Base-by-base conservation (phyloP, 1,140 invertebrate genomes). In the Drosophila setifemur region DNA sequence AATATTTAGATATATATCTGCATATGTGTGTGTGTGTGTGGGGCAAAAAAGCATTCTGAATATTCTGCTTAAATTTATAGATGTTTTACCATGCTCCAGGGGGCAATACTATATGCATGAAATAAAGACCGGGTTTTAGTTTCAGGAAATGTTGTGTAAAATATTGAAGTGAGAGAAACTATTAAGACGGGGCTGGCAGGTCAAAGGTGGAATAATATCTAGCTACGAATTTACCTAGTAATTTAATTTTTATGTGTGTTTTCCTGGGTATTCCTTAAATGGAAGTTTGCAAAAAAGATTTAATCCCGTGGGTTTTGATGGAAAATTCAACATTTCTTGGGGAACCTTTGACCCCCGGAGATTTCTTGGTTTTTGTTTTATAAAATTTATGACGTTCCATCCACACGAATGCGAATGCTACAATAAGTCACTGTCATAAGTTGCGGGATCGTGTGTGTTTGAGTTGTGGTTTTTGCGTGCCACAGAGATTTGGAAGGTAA, bases 341-440 rank as follows among this genome's bases (percentile, higher is more conserved):
- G 11, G 3, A 60, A 35, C 7, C 16, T 21, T 16, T 21, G n/a
- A 18, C 50, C 18, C n/a, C n/a, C 8, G 9, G 21, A 42, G 66
- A 43, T 26, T 43, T 43, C 18, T 11, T 25, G 23, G 48, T 29
- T 64, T 42, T 40, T 31, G 50, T 47, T 72, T 71, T 54, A 48
- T 63, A 26, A 42, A 72, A 72, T 72, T 72, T 72, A 72, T 72
- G 69, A 72, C 68, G 49, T 48, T 35, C 42, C 43, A 70, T 49
- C 70, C 64, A 40, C 54, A 71, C 26, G 39, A 37, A 64, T 48
- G 55, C 35, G 64, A 72, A 73, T 57, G 19, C 55, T 42, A 50
- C 66, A 77, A 83, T 83, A 83, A 83, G 58, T 83, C 78, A 83
- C 69, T 83, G 73, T 83, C 78, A 77, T 50, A 49, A 55, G 50